Evolutionary conservation across 2,113 vertebrate species (phyloP).

Genomic region (Petromus typicus): DNA sequence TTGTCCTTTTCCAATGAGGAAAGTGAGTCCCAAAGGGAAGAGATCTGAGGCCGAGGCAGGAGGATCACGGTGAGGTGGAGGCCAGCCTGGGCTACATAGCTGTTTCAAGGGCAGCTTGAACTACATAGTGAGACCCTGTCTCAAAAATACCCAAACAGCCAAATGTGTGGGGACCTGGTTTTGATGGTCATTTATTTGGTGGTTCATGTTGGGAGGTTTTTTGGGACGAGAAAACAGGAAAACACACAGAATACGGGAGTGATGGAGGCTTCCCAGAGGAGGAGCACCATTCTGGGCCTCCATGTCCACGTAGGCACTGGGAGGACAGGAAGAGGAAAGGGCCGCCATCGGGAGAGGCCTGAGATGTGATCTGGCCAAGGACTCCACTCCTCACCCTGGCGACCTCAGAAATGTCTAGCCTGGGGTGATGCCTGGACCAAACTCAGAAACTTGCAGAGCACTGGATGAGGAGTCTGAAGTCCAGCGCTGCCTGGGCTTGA

Average conservation of each 20-base stretch:
- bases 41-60: background rate
- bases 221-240: background rate
- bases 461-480: background rate
- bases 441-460: background rate
- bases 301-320: background rate
- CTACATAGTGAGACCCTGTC: background rate
- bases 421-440: background rate
- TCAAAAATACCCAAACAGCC: background rate
- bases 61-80: background rate
- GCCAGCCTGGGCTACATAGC: too few relatives aligned
- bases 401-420: background rate
- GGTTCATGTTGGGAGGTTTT: background rate
- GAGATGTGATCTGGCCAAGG: background rate
- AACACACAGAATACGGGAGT: background rate
- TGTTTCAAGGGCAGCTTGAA: too few relatives aligned
- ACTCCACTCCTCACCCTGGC: background rate
- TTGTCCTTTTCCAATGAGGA: too few relatives aligned
- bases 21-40: too few relatives aligned
- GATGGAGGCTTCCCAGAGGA: background rate
- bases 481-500: accelerated
- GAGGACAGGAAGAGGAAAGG: background rate
- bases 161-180: background rate
- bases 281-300: background rate
- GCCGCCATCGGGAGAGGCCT: background rate
- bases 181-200: background rate